Base-by-base conservation (phyloP, 2,113 vertebrate genomes). In the Paramormyrops kingsleyae region DNA sequence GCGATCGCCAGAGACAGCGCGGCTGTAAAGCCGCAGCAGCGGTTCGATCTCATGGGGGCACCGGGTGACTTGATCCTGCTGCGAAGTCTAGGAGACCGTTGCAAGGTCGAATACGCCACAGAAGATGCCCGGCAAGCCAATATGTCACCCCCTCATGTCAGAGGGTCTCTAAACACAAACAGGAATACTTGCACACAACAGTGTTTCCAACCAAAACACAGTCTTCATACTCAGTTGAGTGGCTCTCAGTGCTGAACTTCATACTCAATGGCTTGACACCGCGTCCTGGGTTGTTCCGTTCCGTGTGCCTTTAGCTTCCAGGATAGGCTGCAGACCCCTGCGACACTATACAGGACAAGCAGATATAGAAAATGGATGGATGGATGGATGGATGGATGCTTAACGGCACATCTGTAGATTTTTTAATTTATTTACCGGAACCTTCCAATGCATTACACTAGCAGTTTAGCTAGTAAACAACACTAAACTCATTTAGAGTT, bases 11-110 rank as follows among this genome's bases (percentile, higher is more conserved):
- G 35, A 39, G 87, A 66, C 24, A 24, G 87, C 1, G 5, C 1
- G 49, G 27, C 35, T 4, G 15, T 19, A 17, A 46, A 52, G 9
- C 83, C 44, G 19, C 88, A 88, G 87, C 52, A 47, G 53, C 62
- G 87, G 88, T 90, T 91, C 84, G 91, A 93, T 94, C 88, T 74
- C 56, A 87, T 90, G 86, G 86, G 90, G 86, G 91, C 93, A 90
- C 90, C 90, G 88, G 88, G 88, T 94, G 91, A 94, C 92, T 87
- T 77, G 15, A 77, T 39, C 31, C 70, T 92, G 92, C 83, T 24
- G 87, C 89, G 89, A 91, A 92, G 74, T 89, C 88, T 88, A 91
- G 84, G 27, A 74, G 12, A 77, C 31, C 5, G 5, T 77, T 5
- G 66, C 74, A 94, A 94, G 92, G 93, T 94, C 92, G 92, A 53